Base-by-base conservation (phyloP, 2,797 vertebrate genomes). In the Karalla daura region DNA sequence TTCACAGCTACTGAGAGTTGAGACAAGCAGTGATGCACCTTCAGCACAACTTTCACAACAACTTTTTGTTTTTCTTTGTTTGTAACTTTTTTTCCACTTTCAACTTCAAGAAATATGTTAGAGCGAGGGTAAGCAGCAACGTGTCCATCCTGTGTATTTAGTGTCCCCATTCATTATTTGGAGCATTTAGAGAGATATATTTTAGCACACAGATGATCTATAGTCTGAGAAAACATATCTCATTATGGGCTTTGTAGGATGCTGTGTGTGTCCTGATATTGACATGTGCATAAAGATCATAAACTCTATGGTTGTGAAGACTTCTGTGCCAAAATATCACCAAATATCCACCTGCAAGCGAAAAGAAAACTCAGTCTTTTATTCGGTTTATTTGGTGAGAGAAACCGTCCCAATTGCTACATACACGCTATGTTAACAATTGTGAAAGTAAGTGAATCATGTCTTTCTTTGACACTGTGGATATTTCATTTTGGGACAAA, bases 81-180 rank as follows among this genome's bases (percentile, higher is more conserved):
- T 69, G 80, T 80, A 85, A 49, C 58, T 69, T 75, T 25, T 45
- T 25, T 89, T 90, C 85, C 85, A 81, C 65, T 60, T 87, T 85
- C 78, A 63, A 77, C 84, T 75, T 78, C 88, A 94, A 96, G 96
- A 97, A 96, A 95, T 95, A 95, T 82, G 90, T 94, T 94, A 95
- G 93, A 94, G 95, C 94, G 54, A 94, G 94, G 95, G 95, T 95
- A 95, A 95, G 95, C 92, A 72, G 61, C 78, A 37, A 63, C 33
- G 20, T 74, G 20, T 83, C 39, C 70, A 13, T 80, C 17, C 11
- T 81, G 53, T 84, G 37, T 50, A 20, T 70, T 56, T 50, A 73
- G 20, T 83, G 65, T 86, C 32, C 43, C 47, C 58, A 36, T 74
- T 28, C 70, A 23, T 72, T 35, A 9, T 44, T 8, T 45, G 21